Conservation (phyloP, 2,888 invertebrate species). For the Cerastoderma edule region DNA sequence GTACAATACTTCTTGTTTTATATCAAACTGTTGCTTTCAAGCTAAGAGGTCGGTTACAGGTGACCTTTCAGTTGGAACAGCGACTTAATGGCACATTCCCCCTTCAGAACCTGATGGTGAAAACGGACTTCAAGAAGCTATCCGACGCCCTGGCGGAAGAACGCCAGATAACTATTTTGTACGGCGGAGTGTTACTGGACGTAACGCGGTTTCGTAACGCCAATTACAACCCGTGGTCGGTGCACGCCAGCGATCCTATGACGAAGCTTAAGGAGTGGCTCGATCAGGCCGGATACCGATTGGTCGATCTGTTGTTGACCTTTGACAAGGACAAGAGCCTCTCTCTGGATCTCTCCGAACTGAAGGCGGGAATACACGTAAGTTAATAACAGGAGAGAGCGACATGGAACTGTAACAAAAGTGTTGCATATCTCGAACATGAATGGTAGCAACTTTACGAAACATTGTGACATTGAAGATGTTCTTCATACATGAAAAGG, state of each 20-base stretch:
- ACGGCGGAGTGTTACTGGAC: slow-evolving; percentile 72
- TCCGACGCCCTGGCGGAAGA: slow-evolving; percentile 65
- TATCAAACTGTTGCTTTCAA: too few relatives aligned
- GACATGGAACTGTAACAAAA: too few relatives aligned
- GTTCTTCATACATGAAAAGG: too few relatives aligned
- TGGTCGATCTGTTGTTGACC: slow-evolving; percentile 73
- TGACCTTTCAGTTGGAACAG: too few relatives aligned
- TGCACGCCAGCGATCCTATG: slow-evolving; percentile 71
- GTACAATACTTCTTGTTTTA: too few relatives aligned
- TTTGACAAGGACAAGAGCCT: slow-evolving; percentile 74
- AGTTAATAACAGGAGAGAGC: slow-evolving; percentile 15
- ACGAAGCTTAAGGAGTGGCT: slow-evolving; percentile 75
- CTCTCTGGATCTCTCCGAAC: slow-evolving; percentile 67
- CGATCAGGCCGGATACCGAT: slow-evolving; percentile 66
- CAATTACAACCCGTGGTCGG: slow-evolving; percentile 46
- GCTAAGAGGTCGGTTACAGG: too few relatives aligned
- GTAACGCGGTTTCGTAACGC: slow-evolving; percentile 48
- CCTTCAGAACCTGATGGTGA: slow-evolving; percentile 74
- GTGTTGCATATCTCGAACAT: too few relatives aligned
- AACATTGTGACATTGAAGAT: too few relatives aligned
- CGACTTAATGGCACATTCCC: too few relatives aligned
- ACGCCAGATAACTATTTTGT: slow-evolving; percentile 65
- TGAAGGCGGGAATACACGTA: slow-evolving; percentile 71
- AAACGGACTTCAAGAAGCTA: slow-evolving; percentile 70
- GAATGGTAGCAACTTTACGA: too few relatives aligned